Evolutionary conservation across 2,888 invertebrate genomes (phyloP).

Genomic region (Oscheius myriophilus): DNA sequence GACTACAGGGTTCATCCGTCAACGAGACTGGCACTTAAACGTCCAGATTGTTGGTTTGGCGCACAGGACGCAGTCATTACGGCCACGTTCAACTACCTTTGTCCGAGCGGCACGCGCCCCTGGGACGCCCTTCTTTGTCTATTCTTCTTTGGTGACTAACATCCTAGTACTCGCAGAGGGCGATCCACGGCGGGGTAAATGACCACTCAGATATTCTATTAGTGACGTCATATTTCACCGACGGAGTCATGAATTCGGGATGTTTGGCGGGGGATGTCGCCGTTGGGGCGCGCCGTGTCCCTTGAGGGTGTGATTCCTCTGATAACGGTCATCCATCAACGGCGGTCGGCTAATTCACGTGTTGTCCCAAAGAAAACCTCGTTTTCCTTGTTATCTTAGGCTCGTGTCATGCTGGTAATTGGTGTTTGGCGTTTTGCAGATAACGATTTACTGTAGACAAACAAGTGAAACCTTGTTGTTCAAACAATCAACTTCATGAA

Average conservation of each 20-base stretch:
- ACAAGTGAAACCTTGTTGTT: too few relatives aligned
- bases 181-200: background rate
- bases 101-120: slow-evolving; percentile 12
- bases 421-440: too few relatives aligned
- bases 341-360: background rate
- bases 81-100: slow-evolving; percentile 31
- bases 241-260: slow-evolving; percentile 23
- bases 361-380: too few relatives aligned
- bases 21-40: slow-evolving; percentile 24
- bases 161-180: background rate
- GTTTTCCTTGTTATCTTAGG: too few relatives aligned
- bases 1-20: slow-evolving; percentile 17
- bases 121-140: slow-evolving; percentile 6
- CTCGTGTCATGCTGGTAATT: too few relatives aligned
- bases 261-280: slow-evolving; percentile 12
- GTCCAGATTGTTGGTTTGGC: slow-evolving; percentile 30
- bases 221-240: slow-evolving; percentile 25
- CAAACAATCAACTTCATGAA: too few relatives aligned
- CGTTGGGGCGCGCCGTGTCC: slow-evolving; percentile 5
- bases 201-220: slow-evolving; percentile 7
- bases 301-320: slow-evolving; percentile 21
- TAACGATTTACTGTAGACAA: too few relatives aligned
- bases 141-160: background rate
- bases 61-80: slow-evolving; percentile 27
- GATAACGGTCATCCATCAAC: slow-evolving; percentile 24